phyloP scores from a whole-genome alignment of 2,888 invertebrate genomes.

The Rhorus exstirpatorius region DNA sequence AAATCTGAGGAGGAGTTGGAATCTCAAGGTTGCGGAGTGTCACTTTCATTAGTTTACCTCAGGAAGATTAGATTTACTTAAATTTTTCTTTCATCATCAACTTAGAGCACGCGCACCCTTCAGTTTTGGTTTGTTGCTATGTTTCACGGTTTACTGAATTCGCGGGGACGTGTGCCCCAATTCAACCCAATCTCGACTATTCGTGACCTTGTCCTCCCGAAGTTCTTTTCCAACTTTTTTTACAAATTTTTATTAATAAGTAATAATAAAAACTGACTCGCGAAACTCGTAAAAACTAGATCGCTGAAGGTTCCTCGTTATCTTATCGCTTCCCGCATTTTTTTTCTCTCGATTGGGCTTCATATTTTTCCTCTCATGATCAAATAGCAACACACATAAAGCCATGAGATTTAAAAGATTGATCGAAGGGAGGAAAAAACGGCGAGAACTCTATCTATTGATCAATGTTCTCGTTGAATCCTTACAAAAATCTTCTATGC shows the following conservation, averaged over 20 bases:
- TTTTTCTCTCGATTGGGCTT: constrained; percentile 1
- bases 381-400: constrained; percentile 12
- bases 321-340: constrained; percentile 47
- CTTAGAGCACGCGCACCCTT: neutral
- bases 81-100: neutral
- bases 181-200: neutral
- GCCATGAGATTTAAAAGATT: neutral
- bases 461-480: constrained; percentile 32
- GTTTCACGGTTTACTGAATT: neutral
- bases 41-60: neutral
- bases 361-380: neutral
- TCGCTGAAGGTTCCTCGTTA: constrained; percentile 29
- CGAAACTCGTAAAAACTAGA: constrained; percentile 34
- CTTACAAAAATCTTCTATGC: neutral
- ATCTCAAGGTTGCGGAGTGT: neutral
- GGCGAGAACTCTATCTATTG: constrained; percentile 9
- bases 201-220: neutral
- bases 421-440: constrained; percentile 20
- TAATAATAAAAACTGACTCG: constrained; percentile 3
- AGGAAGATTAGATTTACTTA: neutral
- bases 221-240: neutral
- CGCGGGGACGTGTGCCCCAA: neutral
- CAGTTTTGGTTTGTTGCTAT: neutral
- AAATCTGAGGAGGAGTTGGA: neutral
- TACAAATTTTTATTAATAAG: neutral